Base-by-base conservation (phyloP, 2,113 vertebrate species). In the Sisor rabdophorus region DNA sequence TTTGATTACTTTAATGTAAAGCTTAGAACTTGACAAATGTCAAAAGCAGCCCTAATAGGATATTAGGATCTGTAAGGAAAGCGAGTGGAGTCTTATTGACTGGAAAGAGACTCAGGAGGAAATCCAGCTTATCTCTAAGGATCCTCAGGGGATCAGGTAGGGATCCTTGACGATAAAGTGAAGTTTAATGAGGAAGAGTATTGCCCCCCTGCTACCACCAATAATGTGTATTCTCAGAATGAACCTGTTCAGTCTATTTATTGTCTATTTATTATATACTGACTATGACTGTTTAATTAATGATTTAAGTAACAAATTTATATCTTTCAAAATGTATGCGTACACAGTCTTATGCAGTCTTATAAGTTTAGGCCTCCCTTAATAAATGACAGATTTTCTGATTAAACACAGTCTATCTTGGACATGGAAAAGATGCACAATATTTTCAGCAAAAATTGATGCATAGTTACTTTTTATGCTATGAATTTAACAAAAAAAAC, bases 51-150 rank as follows among this genome's bases (percentile, higher is more conserved):
- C 2, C 12, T 67, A 48, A 67, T 67, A 2, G 22, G 65, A 52
- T 69, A 28, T 52, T 69, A 20, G 19, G 65, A 24, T 69, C 65
- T 69, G 24, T 24, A 69, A 28, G 65, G 65, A 69, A 28, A 69
- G 9, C 24, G 28, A 69, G 65, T 52, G 65, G 65, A 69, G 65
- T 30, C 65, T 69, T 36, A 52, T 11, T 52, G 65, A 69, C 65
- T 69, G 65, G 24, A 20, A 50, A 50, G 24, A 52, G 47, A 28
- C 65, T 52, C 65, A 28, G 24, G 65, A 69, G 65, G 65, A 69
- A 11, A 69, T 69, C 47, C 24, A 69, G 65, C 65, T 69, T 24
- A 52, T 69, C 65, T 20, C 2, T 20, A 11, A 69, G 28, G 26
- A n/a, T 50, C 65, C 47, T 24, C 64, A 52, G 47, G 65, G 48